Evolutionary conservation across 1,140 invertebrate genomes (phyloP).

Genomic region (Muscidifurax raptorellus): DNA sequence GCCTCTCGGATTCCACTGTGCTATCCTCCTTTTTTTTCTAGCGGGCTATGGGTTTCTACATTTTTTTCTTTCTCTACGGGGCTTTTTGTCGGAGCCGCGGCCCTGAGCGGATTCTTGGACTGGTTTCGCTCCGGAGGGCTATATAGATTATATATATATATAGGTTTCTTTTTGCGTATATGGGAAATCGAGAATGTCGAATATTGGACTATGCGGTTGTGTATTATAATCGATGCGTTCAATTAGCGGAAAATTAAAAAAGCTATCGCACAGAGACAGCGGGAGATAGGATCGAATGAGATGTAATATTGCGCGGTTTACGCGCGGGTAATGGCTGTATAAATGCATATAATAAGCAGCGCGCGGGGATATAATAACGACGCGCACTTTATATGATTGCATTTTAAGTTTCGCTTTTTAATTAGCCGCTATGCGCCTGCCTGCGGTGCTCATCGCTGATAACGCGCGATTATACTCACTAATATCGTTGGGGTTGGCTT

Average conservation of each 20-base stretch:
- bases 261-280: background rate
- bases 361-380: background rate
- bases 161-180: background rate
- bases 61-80: background rate
- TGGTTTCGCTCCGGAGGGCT: too few relatives aligned
- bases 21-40: background rate
- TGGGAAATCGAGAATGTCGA: background rate
- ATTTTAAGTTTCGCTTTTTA: conserved; percentile 28
- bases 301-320: background rate
- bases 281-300: background rate
- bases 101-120: background rate
- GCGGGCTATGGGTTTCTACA: background rate
- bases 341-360: background rate
- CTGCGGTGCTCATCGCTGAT: conserved; percentile 17
- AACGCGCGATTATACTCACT: conserved; percentile 41
- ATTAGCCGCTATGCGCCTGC: background rate
- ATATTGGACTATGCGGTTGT: too few relatives aligned
- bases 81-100: background rate
- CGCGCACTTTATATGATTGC: background rate
- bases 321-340: background rate
- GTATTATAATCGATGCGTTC: background rate
- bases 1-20: background rate
- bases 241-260: background rate
- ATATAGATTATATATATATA: too few relatives aligned
- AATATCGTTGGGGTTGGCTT: conserved; percentile 11